Evolutionary conservation across 37 sponge, comb jelly and placozoan genomes (phyloP).

Genomic region (Bolinopsis microptera): DNA sequence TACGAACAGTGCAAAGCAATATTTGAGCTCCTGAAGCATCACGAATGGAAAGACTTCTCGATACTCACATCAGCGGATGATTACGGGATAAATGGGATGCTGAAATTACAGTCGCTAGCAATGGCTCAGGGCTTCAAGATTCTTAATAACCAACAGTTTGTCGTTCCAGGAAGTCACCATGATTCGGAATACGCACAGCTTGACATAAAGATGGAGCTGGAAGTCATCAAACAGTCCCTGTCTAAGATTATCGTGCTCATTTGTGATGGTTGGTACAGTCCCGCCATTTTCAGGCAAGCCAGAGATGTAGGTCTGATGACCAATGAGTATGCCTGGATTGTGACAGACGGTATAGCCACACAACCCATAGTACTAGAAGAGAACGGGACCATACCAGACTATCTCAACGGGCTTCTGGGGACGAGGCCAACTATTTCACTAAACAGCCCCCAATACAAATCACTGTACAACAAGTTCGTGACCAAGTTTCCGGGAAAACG

Average conservation of each 20-base stretch:
- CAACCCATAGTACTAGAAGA: conserved; percentile 10
- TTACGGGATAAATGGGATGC: conserved; percentile 30
- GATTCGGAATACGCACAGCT: not conserved
- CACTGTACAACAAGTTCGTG: not conserved
- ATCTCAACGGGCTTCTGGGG: conserved; percentile 7
- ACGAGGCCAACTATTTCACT: not conserved
- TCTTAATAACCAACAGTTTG: not conserved
- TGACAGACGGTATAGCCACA: not conserved
- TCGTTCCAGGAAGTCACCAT: not conserved
- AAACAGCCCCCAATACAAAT: not conserved
- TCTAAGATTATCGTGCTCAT: not conserved
- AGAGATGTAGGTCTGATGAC: not conserved
- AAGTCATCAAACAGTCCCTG: not conserved
- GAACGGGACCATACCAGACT: not conserved
- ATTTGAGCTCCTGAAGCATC: not conserved
- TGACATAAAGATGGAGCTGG: not conserved
- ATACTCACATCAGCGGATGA: not conserved
- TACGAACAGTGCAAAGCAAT: conserved; percentile 19
- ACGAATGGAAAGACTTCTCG: conserved; percentile 16
- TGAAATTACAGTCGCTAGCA: not conserved
- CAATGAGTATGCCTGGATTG: conserved; percentile 14
- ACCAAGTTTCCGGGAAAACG: not conserved
- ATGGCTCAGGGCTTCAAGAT: not conserved
- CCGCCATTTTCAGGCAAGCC: not conserved
- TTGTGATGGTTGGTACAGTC: conserved; percentile 28